Conservation (phyloP, 2,888 invertebrate genomes). For the Dasypolia templi region DNA sequence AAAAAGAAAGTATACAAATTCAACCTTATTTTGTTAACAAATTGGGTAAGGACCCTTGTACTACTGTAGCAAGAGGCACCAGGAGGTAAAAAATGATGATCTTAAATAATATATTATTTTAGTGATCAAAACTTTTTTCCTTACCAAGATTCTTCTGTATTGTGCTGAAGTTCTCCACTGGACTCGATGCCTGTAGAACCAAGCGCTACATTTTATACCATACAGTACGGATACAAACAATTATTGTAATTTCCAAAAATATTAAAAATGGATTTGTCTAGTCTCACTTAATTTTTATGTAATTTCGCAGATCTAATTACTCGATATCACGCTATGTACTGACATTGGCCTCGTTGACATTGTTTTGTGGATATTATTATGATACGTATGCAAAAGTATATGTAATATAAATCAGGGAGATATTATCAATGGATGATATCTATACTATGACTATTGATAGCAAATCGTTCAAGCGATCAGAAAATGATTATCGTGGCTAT, state of each 20-base stretch:
- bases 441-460: background rate
- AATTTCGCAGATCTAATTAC: conserved; percentile 59
- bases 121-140: conserved; percentile 17
- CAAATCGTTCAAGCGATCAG: conserved; percentile 14
- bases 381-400: too few species aligned
- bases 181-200: conserved; percentile 37
- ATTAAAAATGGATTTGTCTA: conserved; percentile 67
- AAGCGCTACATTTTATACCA: conserved; percentile 65
- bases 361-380: background rate
- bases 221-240: conserved; percentile 72
- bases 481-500: too few species aligned
- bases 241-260: conserved; percentile 72
- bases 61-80: background rate
- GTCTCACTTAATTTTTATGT: conserved; percentile 61
- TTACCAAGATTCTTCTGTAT: conserved; percentile 32
- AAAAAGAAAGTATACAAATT: background rate
- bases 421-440: conserved; percentile 17
- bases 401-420: conserved; percentile 16
- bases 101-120: background rate
- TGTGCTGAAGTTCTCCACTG: conserved; percentile 13
- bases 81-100: too few species aligned
- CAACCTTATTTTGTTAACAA: background rate
- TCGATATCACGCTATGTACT: conserved; percentile 44
- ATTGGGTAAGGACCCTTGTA: background rate
- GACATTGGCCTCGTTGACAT: conserved; percentile 49